These are phyloP conservation scores for Lasioglossum figueresi DNA, from an alignment of 2,888 invertebrate genomes.

Conservation along the genomic window DNA sequence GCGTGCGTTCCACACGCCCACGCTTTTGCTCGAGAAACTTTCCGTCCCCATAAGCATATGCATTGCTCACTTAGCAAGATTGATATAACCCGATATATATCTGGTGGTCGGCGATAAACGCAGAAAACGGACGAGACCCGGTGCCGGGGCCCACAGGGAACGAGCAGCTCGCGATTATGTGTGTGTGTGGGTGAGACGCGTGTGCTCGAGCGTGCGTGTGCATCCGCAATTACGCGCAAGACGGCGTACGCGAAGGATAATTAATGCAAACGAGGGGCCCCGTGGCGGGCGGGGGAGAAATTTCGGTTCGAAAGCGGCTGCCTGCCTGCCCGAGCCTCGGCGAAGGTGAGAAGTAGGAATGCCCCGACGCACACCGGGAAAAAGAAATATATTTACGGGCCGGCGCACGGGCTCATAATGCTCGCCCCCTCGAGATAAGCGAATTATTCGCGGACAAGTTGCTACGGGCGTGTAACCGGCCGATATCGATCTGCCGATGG, in stretches of 20 bases:
- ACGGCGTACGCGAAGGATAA: constrained; percentile 69
- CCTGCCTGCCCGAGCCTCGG: background rate
- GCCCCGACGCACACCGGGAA: constrained; percentile 19
- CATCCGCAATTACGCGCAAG: constrained; percentile 72
- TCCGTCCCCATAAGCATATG: constrained; percentile 74
- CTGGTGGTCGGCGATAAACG: constrained; percentile 43
- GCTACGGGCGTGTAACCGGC: constrained; percentile 51
- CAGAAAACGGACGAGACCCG: background rate
- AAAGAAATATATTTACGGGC: constrained; percentile 53
- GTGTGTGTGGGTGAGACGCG: constrained; percentile 30
- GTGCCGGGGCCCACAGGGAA: background rate
- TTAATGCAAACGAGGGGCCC: constrained; percentile 68
- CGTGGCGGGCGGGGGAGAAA: constrained; percentile 49
- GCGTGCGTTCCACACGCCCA: constrained; percentile 78
- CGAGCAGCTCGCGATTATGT: background rate
- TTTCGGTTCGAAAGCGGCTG: constrained; percentile 52
- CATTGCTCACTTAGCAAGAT: constrained; percentile 82
- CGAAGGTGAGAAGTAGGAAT: constrained; percentile 68
- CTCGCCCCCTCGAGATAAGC: constrained; percentile 53
- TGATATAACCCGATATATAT: constrained; percentile 76
- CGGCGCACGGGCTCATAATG: constrained; percentile 50
- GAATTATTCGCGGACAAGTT: constrained; percentile 61
- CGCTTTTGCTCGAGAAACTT: constrained; percentile 71
- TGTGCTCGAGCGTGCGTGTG: constrained; percentile 62
- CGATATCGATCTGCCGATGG: constrained; percentile 54